Evolutionary conservation across 1,140 invertebrate species (phyloP).

Genomic region (Heliconius himera): DNA sequence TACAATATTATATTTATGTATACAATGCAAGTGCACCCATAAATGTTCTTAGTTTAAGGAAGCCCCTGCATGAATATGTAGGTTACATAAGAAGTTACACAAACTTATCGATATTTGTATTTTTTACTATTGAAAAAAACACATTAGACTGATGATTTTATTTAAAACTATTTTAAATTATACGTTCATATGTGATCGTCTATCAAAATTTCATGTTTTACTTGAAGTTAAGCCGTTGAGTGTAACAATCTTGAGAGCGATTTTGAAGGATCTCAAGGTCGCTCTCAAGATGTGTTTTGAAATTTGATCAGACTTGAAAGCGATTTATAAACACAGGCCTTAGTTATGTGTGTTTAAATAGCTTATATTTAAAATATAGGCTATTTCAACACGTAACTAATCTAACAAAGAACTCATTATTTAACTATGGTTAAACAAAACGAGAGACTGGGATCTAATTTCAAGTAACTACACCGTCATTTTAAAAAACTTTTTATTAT

Average conservation of each 20-base stretch:
- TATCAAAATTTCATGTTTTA: neutral
- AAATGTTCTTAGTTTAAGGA: slow-evolving; percentile 40
- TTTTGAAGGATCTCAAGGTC: neutral
- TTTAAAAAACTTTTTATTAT: neutral
- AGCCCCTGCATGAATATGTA: slow-evolving; percentile 18
- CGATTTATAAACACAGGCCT: no score
- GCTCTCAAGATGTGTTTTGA: no score
- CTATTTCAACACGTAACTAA: neutral
- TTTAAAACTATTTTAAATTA: neutral
- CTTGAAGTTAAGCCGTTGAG: neutral
- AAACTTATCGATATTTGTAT: neutral
- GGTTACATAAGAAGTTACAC: neutral
- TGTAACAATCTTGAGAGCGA: neutral
- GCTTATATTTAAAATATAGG: slow-evolving; percentile 20
- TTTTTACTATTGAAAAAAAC: neutral
- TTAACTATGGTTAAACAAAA: slow-evolving; percentile 23
- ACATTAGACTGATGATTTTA: neutral
- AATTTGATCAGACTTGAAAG: no score
- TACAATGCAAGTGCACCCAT: slow-evolving; percentile 32
- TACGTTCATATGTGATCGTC: neutral
- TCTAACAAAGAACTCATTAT: slow-evolving; percentile 28
- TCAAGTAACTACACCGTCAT: slow-evolving; percentile 47
- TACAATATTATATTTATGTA: slow-evolving; percentile 15
- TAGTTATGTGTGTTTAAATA: neutral
- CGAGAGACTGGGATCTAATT: slow-evolving; percentile 41